These are phyloP conservation scores for Pseudococcus viburni DNA, from an alignment of 2,888 invertebrate species.

Conservation along the genomic window DNA sequence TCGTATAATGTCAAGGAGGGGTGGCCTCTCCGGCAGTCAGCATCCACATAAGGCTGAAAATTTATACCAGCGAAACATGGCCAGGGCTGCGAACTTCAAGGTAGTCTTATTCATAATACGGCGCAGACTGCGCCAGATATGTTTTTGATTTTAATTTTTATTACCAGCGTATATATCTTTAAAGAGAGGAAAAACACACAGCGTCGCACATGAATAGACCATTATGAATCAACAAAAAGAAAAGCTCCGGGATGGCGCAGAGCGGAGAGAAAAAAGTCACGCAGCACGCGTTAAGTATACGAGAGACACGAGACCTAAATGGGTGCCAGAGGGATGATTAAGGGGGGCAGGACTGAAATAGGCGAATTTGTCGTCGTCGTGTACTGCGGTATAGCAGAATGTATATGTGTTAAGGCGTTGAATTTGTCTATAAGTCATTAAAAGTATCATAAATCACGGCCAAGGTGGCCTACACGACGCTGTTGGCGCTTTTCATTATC, in stretches of 20 bases:
- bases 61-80: neutral
- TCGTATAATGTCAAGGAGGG: neutral
- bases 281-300: neutral
- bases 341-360: neutral
- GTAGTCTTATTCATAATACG: neutral
- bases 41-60: neutral
- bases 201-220: conserved; percentile 27
- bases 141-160: conserved; percentile 43
- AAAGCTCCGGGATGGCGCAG: neutral
- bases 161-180: conserved; percentile 1
- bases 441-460: conserved; percentile 61
- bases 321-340: neutral
- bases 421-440: conserved; percentile 63
- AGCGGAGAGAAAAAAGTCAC: conserved; percentile 27
- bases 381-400: conserved; percentile 4
- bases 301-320: neutral
- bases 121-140: neutral
- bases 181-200: neutral
- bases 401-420: conserved; percentile 61
- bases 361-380: conserved; percentile 42
- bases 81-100: neutral
- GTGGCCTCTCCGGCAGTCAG: neutral
- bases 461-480: conserved; percentile 20
- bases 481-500: conserved; percentile 38
- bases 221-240: conserved; percentile 39